Evolutionary conservation across 2,797 vertebrate genomes (phyloP).

Genomic region (Dermochelys coriacea): DNA sequence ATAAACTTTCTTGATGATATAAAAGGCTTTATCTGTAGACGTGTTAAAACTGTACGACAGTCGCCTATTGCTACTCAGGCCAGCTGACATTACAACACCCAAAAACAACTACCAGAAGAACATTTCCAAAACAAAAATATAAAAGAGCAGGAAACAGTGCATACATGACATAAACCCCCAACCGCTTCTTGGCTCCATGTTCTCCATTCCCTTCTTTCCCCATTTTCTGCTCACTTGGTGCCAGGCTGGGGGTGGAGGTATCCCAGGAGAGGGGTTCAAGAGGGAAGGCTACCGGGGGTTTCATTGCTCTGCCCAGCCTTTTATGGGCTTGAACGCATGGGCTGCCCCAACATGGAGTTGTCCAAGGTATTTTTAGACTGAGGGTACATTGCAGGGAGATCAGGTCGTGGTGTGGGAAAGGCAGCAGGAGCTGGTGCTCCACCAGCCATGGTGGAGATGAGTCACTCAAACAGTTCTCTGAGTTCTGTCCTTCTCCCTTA

Average conservation of each 20-base stretch:
- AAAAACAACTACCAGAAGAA: background rate
- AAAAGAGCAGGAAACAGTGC: background rate
- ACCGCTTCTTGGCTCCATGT: background rate
- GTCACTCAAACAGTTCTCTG: background rate
- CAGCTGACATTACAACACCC: background rate
- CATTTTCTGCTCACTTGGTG: background rate
- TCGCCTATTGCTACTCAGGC: background rate
- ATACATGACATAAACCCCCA: background rate
- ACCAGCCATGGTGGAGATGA: background rate
- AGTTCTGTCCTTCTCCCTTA: background rate
- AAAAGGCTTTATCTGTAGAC: background rate
- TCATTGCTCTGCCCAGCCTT: background rate
- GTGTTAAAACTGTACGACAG: background rate
- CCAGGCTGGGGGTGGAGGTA: background rate
- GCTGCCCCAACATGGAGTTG: background rate
- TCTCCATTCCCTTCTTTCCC: background rate
- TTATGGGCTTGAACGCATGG: background rate
- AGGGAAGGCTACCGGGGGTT: background rate
- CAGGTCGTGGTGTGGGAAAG: background rate
- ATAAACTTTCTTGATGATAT: background rate
- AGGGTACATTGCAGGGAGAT: background rate
- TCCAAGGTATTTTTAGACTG: background rate
- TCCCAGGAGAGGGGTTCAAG: background rate
- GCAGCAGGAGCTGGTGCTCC: background rate
- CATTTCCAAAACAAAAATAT: background rate